Base-by-base conservation (phyloP, 2,797 vertebrate species). In the Meda fulgida region DNA sequence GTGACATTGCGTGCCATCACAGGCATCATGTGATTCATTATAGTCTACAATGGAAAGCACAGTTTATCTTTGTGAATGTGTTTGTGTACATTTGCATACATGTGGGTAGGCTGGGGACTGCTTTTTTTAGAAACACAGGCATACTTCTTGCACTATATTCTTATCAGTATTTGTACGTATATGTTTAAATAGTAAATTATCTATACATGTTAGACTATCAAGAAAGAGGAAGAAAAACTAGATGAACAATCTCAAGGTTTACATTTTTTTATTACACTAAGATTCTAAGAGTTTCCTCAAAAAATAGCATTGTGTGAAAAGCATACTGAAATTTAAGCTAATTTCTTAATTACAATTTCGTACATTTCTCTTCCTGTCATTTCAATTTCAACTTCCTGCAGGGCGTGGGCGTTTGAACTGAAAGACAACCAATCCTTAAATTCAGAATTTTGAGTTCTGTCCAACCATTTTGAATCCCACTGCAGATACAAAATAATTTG, bases 1-100 rank as follows among this genome's bases (percentile, higher is more conserved):
- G 67, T 85, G 84, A 88, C 80, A 80, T 75, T 83, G 80, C 60
- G 51, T 88, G 80, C 75, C 21, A 88, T 55, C 67, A 72, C 51
- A 81, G 31, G 55, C 34, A 78, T 48, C 73, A 84, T 78, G 67
- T 51, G 67, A 81, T 72, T 71, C 71, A 76, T 78, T 66, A 73
- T 40, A 36, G 78, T 81, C 79, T 26, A n/a, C 40, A 71, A 11
- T 40, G 63, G 29, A 81, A 78, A 71, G 51, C 46, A 13, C 67
- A 26, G 70, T 36, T 81, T 63, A 23, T 81, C 21, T 66, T 46
- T 66, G 21, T 70, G 16, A 69, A 36, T 63, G 31, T 80, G 70
- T 65, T 67, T 69, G 72, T 86, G 78, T 31, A 58, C 67, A 34
- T 71, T 21, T 51, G 29, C 18, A 13, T 58, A 29, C 43, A 34